phyloP scores from a whole-genome alignment of 2,888 invertebrate genomes.

The Aromia moschata region DNA sequence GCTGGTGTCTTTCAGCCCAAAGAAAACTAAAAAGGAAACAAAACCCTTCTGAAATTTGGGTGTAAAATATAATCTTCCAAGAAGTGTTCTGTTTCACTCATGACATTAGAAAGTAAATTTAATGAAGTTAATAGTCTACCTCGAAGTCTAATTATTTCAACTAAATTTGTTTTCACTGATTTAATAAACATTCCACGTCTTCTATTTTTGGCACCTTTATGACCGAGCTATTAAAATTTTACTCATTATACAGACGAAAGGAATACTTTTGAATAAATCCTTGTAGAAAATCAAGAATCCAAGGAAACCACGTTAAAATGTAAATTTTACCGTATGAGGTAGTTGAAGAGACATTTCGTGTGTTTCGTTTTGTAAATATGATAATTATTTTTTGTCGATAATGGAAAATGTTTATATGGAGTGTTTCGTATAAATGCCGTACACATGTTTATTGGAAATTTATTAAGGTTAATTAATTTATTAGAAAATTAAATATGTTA shows the following conservation, averaged over 20 bases:
- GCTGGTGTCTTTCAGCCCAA: too few relatives aligned
- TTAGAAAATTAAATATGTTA: conserved; percentile 20
- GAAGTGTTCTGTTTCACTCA: too few relatives aligned
- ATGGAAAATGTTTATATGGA: conserved; percentile 11
- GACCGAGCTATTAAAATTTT: too few relatives aligned
- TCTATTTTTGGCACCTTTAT: too few relatives aligned
- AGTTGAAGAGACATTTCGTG: conserved; percentile 1
- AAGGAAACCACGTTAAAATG: conserved; percentile 18
- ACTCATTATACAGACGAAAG: background rate
- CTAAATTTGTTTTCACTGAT: too few relatives aligned
- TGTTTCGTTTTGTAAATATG: conserved; percentile 11
- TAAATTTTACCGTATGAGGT: conserved; percentile 5
- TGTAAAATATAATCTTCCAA: too few relatives aligned
- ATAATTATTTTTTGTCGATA: conserved; percentile 11
- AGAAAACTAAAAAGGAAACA: too few relatives aligned
- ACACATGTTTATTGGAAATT: conserved; percentile 20
- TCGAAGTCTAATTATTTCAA: too few relatives aligned
- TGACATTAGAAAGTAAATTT: too few relatives aligned
- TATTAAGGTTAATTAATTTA: conserved; percentile 24
- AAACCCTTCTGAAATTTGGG: too few relatives aligned
- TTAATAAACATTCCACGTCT: too few relatives aligned
- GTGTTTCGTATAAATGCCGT: conserved; percentile 19
- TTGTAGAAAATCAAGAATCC: conserved; percentile 10
- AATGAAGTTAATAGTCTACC: too few relatives aligned
- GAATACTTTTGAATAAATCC: conserved; percentile 13